Evolutionary conservation across 2,113 vertebrate genomes (phyloP).

Genomic region (Seriola quinqueradiata): DNA sequence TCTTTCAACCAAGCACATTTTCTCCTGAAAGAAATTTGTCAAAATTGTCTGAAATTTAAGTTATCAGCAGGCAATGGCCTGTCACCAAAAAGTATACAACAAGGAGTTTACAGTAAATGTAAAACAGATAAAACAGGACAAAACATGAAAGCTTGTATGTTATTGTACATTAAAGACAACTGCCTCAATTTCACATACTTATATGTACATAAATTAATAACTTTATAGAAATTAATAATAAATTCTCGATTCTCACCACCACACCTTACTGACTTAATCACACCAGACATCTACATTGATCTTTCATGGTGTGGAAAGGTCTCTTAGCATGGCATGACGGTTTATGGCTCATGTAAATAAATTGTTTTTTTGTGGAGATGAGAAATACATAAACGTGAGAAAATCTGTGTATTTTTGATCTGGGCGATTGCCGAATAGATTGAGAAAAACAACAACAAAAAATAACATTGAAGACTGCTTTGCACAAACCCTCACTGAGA

Average conservation of each 20-base stretch:
- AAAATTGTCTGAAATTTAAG: not conserved
- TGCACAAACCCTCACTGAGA: slow-evolving; percentile 13
- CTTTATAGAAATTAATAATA: no score
- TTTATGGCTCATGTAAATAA: not conserved
- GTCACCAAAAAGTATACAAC: not conserved
- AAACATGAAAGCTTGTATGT: not conserved
- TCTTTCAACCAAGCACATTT: not conserved
- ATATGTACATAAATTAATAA: not conserved
- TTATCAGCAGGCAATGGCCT: not conserved
- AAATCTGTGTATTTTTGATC: not conserved
- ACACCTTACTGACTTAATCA: not conserved
- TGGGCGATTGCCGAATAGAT: no score
- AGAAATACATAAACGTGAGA: not conserved
- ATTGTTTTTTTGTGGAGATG: not conserved
- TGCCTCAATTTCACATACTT: not conserved
- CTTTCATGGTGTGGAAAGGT: not conserved
- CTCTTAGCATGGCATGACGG: not conserved
- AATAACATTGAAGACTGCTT: not conserved
- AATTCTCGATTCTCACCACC: not conserved
- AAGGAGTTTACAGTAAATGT: not conserved
- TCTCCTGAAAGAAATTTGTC: not conserved
- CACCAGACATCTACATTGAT: no score
- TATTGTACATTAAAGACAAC: not conserved
- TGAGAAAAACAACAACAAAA: not conserved
- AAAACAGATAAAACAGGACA: not conserved